Evolutionary conservation across 2,888 invertebrate species (phyloP), one percentile per base, ranked within the genome.

Genomic region (Platypus cylindrus): DNA sequence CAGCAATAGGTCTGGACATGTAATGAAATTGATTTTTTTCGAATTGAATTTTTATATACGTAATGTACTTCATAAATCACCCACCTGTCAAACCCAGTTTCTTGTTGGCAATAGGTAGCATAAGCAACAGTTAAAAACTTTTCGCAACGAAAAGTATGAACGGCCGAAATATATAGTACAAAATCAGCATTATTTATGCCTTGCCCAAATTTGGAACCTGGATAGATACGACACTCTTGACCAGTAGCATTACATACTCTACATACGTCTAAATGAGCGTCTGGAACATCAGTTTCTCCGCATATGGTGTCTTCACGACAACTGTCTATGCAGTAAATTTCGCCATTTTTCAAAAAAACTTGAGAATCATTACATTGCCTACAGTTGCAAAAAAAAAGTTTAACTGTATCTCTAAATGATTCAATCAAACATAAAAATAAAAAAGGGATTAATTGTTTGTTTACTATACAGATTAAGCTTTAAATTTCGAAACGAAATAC

Each of bases 1-100:
- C 98, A 2, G 97, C 97, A 37, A 98, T 91, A 0, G 98, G 98
- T 44, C 95, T 89, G n/a, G n/a, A n/a, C n/a, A n/a, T n/a, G n/a
- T n/a, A n/a, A n/a, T n/a, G n/a, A n/a, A n/a, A n/a, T n/a, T n/a
- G n/a, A n/a, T n/a, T n/a, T n/a, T n/a, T n/a, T n/a, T n/a, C n/a
- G n/a, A n/a, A n/a, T n/a, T n/a, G n/a, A n/a, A n/a, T n/a, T n/a
- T n/a, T n/a, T n/a, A n/a, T n/a, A n/a, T n/a, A n/a, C n/a, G n/a
- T n/a, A n/a, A n/a, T n/a, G n/a, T n/a, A n/a, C n/a, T n/a, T n/a
- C n/a, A n/a, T n/a, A 28, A 30, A 25, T 22, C 23, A 42, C 38
- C 47, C 41, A 59, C 60, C 60, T 71, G 64, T 98, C 97, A 20
- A 94, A 64, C 0, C 82, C 80, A 0, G 82, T 73, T 61, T 98